These are phyloP conservation scores for Scarus forsteni DNA, from an alignment of 2,797 vertebrate genomes.

Conservation along the genomic window DNA sequence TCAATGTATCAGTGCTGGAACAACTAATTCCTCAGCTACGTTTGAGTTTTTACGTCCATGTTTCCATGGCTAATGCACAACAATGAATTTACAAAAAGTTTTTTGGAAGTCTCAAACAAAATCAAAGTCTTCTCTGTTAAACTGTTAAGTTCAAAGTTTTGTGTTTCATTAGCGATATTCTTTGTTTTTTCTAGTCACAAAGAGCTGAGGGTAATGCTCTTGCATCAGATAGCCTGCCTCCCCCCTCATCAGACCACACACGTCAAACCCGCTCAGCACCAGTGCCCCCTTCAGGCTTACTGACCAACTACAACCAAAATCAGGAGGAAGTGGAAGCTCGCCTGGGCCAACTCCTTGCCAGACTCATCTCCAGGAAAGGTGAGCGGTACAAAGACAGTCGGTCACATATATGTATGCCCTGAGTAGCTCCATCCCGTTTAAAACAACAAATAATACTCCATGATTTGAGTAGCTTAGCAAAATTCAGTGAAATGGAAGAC, in stretches of 20 bases:
- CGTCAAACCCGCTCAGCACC: constrained; percentile 69
- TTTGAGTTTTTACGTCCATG: too few species aligned
- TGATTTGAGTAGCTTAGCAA: too few species aligned
- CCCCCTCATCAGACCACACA: constrained; percentile 41
- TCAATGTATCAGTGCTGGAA: too few species aligned
- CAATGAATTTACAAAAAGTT: too few species aligned
- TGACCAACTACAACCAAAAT: constrained; percentile 51
- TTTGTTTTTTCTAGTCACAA: constrained; percentile 35
- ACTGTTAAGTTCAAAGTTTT: background rate
- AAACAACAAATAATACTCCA: too few species aligned
- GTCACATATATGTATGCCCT: background rate
- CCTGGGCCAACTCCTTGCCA: constrained; percentile 78
- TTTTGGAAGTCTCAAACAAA: background rate
- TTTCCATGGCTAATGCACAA: too few species aligned
- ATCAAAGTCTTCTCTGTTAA: background rate
- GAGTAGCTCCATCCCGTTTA: too few species aligned
- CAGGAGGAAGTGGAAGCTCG: constrained; percentile 52
- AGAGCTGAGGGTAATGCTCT: constrained; percentile 47
- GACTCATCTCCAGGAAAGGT: constrained; percentile 81
- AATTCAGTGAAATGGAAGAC: too few species aligned
- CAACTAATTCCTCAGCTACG: too few species aligned
- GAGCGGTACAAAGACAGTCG: background rate
- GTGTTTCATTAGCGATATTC: background rate
- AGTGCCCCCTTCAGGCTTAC: constrained; percentile 43
- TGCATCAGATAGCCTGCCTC: constrained; percentile 46